Base-by-base conservation (phyloP, 2,113 vertebrate species). In the Sinocyclocheilus maitianheensis region DNA sequence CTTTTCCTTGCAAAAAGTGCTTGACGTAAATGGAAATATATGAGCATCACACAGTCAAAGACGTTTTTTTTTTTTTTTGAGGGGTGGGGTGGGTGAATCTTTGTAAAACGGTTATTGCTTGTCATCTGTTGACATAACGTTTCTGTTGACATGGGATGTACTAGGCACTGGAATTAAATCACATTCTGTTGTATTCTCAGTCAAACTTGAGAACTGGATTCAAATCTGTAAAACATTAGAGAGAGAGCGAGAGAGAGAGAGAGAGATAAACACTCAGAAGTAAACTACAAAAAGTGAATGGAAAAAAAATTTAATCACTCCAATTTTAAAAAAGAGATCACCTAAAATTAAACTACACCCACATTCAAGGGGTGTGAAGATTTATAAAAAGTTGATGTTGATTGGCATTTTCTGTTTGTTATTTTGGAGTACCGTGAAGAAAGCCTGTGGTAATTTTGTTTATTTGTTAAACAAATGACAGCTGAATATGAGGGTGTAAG, bases 21-120 rank as follows among this genome's bases (percentile, higher is more conserved):
- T 58, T 77, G 62, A 89, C 48, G 43, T 77, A 65, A 60, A 14
- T 48, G 60, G n/a, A 60, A 83, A 76, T 60, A 58, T 40, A 43
- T 48, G 34, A 78, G 62, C 43, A 51, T 80, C 53, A 22, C 8
- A 40, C 13, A 22, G 71, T 46, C 37, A 74, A 74, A 74, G 37
- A 5, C 1, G 0, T 10, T 46, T 46, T 46, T 46, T 46, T 43
- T 43, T 46, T 46, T 43, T 43, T 9, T 43, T 43, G 37, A 5
- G 37, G 5, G 37, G 37, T 3, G 37, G 4, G 5, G 37, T 3
- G 3, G 37, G 37, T 37, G 37, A 37, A 37, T 40, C 40, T 40
- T 40, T 40, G 37, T 37, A 37, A 37, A 43, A 43, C 46, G 0
- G 48, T 13, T 72, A 72, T 72, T 18, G 30, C 30, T 71, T 74